These are phyloP conservation scores for Poliocrania exsul DNA, from an alignment of 2,797 vertebrate species.

Conservation along the genomic window DNA sequence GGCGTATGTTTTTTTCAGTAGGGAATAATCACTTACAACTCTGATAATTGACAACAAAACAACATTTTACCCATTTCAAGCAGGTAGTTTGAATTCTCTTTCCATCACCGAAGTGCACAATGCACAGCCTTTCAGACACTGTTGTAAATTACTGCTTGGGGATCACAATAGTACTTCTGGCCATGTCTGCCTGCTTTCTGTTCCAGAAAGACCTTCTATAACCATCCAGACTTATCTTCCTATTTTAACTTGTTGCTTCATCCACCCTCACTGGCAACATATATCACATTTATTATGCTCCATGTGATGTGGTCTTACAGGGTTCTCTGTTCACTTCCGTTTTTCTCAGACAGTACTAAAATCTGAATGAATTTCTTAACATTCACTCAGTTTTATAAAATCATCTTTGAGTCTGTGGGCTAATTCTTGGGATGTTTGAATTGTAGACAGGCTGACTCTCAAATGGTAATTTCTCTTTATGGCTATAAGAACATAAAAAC, in stretches of 20 bases:
- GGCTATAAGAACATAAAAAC: not conserved
- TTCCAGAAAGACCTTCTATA: not conserved
- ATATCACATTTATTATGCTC: not conserved
- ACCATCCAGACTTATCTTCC: not conserved
- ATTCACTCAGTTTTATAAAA: not conserved
- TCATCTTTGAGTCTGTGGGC: not conserved
- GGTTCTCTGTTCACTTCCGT: fast-evolving
- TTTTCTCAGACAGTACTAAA: not conserved
- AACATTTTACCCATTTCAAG: not conserved
- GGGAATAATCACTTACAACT: not conserved
- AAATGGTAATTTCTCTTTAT: not conserved
- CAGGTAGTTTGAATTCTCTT: not conserved
- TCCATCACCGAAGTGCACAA: not conserved
- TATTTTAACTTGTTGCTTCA: not conserved
- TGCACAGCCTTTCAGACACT: not conserved
- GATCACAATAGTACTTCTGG: not conserved
- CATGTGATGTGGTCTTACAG: not conserved
- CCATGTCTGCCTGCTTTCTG: not conserved
- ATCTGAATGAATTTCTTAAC: not conserved
- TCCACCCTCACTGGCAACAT: not conserved
- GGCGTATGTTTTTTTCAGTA: not conserved
- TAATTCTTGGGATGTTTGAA: not conserved
- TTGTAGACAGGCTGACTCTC: not conserved
- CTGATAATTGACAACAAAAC: not conserved
- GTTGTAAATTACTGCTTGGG: not conserved